Evolutionary conservation across 2,888 invertebrate species (phyloP), one percentile per base, ranked within the genome.

Genomic region (Barypeithes pellucidus): DNA sequence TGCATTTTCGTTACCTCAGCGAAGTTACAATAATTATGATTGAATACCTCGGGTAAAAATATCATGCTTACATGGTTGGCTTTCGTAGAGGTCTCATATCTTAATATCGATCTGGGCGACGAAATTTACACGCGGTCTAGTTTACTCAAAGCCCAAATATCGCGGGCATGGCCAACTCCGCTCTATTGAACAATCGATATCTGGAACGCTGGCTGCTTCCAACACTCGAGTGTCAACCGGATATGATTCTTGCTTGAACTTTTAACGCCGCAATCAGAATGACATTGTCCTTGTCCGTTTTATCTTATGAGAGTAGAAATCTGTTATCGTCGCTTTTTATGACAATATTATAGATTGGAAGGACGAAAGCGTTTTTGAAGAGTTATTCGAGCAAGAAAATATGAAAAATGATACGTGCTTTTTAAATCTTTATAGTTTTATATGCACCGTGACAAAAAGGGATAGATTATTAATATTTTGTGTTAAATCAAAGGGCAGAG

Each of bases 241-340:
- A 29, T 57, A 57, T 59, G 71, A 70, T 71, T 71, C 65, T 71
- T 71, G 36, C 59, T 57, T 45, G 47, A 65, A 71, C 71, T 71
- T 71, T 60, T 65, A 33, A 71, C 47, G 65, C 71, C 71, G 24
- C 65, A 65, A 65, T 71, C 65, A 59, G 65, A 57, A 33, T 59
- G 61, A 72, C 72, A 72, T 72, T 72, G 67, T 72, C 72, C 67
- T 72, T 72, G 67, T 60, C 52, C 18, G 22, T 67, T 67, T 67
- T 60, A 62, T 71, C 65, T 52, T 52, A 33, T 52, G 29, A 72
- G 41, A 36, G 33, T 50, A 54, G 24, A 60, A 41, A 50, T 20
- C 18, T 29, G 36, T 60, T 29, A 41, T 47, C 18, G 3, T 9
- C 29, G 41, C 22, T 20, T 65, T 65, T 65, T 63, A 61, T 61